These are phyloP conservation scores for Chloroceryle aenea DNA, from an alignment of 2,113 vertebrate genomes.

Conservation along the genomic window DNA sequence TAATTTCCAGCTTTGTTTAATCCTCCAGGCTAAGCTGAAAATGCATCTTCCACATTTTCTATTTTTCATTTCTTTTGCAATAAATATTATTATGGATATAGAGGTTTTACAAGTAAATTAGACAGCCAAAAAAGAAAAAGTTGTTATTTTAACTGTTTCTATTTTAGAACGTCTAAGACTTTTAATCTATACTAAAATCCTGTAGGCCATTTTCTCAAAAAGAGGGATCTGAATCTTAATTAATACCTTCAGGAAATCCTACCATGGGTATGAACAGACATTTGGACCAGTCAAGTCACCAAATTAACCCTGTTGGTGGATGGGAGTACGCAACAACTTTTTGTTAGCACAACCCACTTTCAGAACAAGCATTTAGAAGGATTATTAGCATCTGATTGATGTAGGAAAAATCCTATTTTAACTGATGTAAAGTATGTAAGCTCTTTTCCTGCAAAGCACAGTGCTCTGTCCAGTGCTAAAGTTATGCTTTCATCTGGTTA, in stretches of 20 bases:
- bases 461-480: slow-evolving; percentile 80
- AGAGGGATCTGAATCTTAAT: not conserved
- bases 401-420: slow-evolving; percentile 46
- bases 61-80: not conserved
- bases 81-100: not conserved
- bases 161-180: not conserved
- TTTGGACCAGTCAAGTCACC: not conserved
- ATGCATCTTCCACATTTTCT: not conserved
- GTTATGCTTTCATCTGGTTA: slow-evolving; percentile 98
- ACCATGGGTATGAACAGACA: not conserved
- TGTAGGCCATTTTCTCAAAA: not conserved
- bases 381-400: slow-evolving; percentile 70
- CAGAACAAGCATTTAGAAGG: slow-evolving; percentile 47
- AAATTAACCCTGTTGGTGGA: not conserved
- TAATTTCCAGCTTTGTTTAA: slow-evolving; percentile 34
- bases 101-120: not conserved
- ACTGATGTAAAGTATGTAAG: slow-evolving; percentile 8
- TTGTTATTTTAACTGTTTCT: not conserved
- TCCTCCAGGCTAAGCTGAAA: slow-evolving; percentile 4
- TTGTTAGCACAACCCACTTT: slow-evolving; percentile 48
- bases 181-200: not conserved
- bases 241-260: not conserved
- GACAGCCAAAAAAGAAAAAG: not conserved
- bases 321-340: not conserved
- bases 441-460: slow-evolving; percentile 52